A percentile compares a stretch with the other conserved stretches of the same genome.
These are phyloP conservation scores for Lepidocyrtoides sp. DNA, from an alignment of 2,888 invertebrate genomes.

Conservation along the genomic window DNA sequence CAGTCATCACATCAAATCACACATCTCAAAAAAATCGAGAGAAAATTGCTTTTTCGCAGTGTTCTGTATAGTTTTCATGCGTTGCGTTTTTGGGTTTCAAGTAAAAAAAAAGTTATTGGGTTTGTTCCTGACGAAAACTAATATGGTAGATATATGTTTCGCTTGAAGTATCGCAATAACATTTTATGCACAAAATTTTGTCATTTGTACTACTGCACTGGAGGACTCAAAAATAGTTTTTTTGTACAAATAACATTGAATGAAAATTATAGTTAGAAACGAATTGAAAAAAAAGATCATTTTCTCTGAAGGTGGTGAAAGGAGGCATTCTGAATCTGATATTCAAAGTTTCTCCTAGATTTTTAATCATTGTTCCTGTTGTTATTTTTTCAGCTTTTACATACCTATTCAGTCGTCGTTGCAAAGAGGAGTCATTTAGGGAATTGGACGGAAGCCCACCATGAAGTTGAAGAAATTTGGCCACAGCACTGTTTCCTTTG, in stretches of 20 bases:
- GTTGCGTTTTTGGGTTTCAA: neutral
- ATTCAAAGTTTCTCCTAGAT: neutral
- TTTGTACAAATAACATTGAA: too few relatives aligned
- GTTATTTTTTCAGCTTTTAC: neutral
- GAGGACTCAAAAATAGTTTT: too few relatives aligned
- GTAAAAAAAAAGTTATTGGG: too few relatives aligned
- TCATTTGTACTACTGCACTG: too few relatives aligned
- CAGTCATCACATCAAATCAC: neutral
- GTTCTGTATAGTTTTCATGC: neutral
- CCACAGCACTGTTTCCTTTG: constrained; percentile 95
- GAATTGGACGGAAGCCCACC: constrained; percentile 91
- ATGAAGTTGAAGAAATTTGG: constrained; percentile 96
- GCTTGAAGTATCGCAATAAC: too few relatives aligned
- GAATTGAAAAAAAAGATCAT: too few relatives aligned
- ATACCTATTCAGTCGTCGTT: constrained; percentile 82
- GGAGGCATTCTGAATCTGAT: too few relatives aligned
- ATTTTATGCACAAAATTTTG: too few relatives aligned
- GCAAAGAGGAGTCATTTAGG: constrained; percentile 83
- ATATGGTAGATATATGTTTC: too few relatives aligned
- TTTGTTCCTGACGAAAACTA: too few relatives aligned
- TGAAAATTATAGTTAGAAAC: neutral
- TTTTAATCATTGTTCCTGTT: neutral
- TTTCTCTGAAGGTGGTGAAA: too few relatives aligned
- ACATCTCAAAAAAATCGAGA: too few relatives aligned
- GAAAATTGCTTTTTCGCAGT: neutral